Base-by-base conservation (phyloP, 2,888 invertebrate genomes). In the Apeira syringaria region DNA sequence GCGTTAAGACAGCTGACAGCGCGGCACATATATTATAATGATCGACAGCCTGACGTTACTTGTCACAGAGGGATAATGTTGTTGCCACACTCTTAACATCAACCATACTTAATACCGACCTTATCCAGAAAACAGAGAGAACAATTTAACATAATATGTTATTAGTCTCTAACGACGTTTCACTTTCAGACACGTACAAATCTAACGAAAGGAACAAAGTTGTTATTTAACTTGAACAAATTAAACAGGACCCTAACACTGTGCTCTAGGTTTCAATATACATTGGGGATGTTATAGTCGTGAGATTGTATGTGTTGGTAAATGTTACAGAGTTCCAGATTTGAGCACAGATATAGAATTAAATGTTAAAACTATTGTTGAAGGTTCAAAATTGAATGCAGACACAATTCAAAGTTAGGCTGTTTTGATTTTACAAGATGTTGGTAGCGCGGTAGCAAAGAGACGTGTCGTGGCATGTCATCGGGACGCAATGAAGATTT, bases 401-500 rank as follows among this genome's bases (percentile, higher is more conserved):
- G 35, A 11, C 15, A 18, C 7, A 6, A 33, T 25, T 49, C 68
- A 54, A 51, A 59, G 62, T 56, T 79, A 73, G 46, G 75, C 64
- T 64, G 56, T 81, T 79, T 53, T 53, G 52, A 53, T 51, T 43
- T 49, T 66, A 45, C 45, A 47, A 34, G 46, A 47, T 37, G 53
- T 62, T 64, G 60, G 79, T 72, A 80, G 84, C 83, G 80, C 87
- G 85, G 87, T 86, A 87, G 87, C 87, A 75, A 71, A 70, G 74
- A 80, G 83, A 85, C 80, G 85, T 87, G 89, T 87, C 88, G 88
- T 77, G 84, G 85, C 82, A 73, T 88, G 89, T 89, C 88, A 87
- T 88, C 88, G 86, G 78, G 80, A 81, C 80, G 84, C 85, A 86
- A 88, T 88, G 87, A 88, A 89, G 89, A 88, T 89, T 89, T 88